Evolutionary conservation across 2,888 invertebrate genomes (phyloP).

Genomic region (Mamestra brassicae): DNA sequence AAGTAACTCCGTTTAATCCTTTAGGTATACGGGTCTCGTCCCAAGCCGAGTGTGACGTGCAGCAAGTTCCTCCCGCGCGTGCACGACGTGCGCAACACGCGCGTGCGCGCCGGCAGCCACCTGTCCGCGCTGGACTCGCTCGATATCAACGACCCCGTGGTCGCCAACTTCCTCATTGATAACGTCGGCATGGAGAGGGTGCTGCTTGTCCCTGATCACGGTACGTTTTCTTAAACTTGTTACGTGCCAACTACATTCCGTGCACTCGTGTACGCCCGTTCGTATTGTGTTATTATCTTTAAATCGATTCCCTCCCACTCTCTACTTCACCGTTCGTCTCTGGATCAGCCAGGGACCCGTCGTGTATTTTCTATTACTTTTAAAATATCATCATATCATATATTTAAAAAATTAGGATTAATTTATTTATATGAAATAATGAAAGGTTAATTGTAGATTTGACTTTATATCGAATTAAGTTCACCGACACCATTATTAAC

Average conservation of each 20-base stretch:
- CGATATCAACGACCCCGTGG: slow-evolving; percentile 93
- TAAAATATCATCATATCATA: too few relatives aligned
- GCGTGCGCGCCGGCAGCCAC: slow-evolving; percentile 85
- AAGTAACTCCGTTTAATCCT: neutral
- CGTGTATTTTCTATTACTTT: too few relatives aligned
- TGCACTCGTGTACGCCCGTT: neutral
- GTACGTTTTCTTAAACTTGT: slow-evolving; percentile 65
- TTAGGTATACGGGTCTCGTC: slow-evolving; percentile 78
- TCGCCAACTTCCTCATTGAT: slow-evolving; percentile 97
- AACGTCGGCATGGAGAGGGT: slow-evolving; percentile 93
- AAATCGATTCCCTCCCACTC: too few relatives aligned
- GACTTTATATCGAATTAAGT: neutral
- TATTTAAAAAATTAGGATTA: too few relatives aligned
- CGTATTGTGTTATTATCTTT: too few relatives aligned
- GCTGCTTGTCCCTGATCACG: slow-evolving; percentile 93
- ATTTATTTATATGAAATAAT: too few relatives aligned
- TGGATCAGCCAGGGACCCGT: too few relatives aligned
- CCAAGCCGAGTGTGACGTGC: slow-evolving; percentile 92
- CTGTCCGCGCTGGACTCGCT: slow-evolving; percentile 93
- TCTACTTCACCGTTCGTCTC: too few relatives aligned
- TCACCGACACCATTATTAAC: neutral
- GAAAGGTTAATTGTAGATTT: neutral
- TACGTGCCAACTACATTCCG: neutral
- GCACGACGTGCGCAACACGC: slow-evolving; percentile 86
- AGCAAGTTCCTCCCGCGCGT: slow-evolving; percentile 91